These are phyloP conservation scores for Amblyraja radiata DNA, from an alignment of 2,797 vertebrate species.

Conservation along the genomic window DNA sequence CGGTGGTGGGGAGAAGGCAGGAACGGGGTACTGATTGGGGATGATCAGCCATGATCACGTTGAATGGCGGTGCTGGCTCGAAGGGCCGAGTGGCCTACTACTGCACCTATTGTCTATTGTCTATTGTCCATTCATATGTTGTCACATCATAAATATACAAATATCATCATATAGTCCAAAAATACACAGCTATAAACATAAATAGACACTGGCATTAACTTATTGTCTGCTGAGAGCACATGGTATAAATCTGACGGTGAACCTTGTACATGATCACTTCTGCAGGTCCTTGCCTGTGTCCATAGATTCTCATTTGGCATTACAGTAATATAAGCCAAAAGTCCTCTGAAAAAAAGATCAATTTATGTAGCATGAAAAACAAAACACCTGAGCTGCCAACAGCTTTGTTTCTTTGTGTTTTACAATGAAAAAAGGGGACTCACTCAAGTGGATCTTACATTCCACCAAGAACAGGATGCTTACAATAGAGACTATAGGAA, in stretches of 20 bases:
- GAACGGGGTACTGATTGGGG: too few relatives aligned
- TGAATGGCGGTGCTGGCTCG: too few relatives aligned
- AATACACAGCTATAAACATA: not conserved
- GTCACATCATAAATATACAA: not conserved
- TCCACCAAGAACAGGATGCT: slow-evolving; percentile 55
- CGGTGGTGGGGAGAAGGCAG: too few relatives aligned
- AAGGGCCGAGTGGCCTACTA: too few relatives aligned
- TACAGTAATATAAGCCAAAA: not conserved
- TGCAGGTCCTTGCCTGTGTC: not conserved
- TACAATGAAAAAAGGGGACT: slow-evolving; percentile 55
- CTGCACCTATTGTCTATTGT: too few relatives aligned
- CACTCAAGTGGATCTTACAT: slow-evolving; percentile 46
- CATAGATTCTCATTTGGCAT: not conserved
- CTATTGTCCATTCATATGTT: not conserved
- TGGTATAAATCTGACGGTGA: not conserved
- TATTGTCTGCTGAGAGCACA: not conserved
- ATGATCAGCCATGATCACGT: too few relatives aligned
- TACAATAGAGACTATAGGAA: slow-evolving; percentile 51
- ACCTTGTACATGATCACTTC: not conserved
- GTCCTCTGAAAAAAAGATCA: not conserved
- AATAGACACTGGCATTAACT: not conserved
- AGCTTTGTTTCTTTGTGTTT: slow-evolving; percentile 23
- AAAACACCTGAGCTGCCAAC: not conserved
- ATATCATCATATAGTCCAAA: not conserved
- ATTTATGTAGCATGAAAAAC: not conserved